A percentile compares a stretch with the other conserved stretches of the same genome.
Evolutionary conservation across 2,797 vertebrate species (phyloP).

Genomic region (Eulemur rubriventer): DNA sequence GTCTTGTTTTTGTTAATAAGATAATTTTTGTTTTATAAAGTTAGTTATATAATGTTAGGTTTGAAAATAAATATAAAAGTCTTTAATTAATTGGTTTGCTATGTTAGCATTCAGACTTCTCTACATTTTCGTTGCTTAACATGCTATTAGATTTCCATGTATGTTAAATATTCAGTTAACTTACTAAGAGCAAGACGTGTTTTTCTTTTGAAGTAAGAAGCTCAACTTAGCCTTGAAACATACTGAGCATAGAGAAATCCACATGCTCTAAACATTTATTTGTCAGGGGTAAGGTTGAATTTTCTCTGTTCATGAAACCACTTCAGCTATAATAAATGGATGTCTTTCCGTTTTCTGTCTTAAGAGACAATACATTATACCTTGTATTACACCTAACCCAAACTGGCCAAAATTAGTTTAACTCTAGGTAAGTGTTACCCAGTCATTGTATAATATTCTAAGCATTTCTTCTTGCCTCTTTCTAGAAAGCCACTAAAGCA

Average conservation of each 20-base stretch:
- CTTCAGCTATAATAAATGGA: neutral
- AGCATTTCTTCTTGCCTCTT: neutral
- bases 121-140: constrained; percentile 11
- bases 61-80: neutral
- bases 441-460: neutral
- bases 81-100: constrained; percentile 8
- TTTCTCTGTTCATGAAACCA: constrained; percentile 36
- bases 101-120: neutral
- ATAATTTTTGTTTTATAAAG: constrained; percentile 19
- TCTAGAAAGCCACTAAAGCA: constrained; percentile 9
- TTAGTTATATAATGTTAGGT: neutral
- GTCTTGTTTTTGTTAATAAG: constrained; percentile 17
- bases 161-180: constrained; percentile 38
- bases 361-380: neutral
- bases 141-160: constrained; percentile 24
- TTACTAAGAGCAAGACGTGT: neutral
- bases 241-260: neutral
- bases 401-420: constrained; percentile 40
- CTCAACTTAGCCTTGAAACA: neutral
- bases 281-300: neutral
- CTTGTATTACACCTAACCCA: neutral
- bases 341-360: neutral
- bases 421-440: neutral
- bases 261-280: neutral
- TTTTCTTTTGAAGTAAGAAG: neutral